Evolutionary conservation across 2,797 vertebrate genomes (phyloP), one percentile per base, ranked within the genome.

Genomic region (Myoxocephalus aenaeus): DNA sequence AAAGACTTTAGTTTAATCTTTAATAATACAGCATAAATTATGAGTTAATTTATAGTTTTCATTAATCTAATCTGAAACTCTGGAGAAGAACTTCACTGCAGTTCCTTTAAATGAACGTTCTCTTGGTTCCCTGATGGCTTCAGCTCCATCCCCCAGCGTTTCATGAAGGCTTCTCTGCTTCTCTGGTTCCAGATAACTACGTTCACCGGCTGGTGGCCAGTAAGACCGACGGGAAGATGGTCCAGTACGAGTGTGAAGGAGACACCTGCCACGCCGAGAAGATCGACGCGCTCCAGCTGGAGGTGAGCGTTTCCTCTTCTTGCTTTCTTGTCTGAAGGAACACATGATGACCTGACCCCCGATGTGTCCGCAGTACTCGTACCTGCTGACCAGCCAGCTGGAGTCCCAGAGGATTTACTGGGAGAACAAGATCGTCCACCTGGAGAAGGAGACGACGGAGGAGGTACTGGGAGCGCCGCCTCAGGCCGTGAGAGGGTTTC

Each of bases 391-490:
- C 0, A 99, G 98, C 86, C 98, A 99, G 81, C 95, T 99, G 94
- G 98, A 99, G 69, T 99, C 98, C 1, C 98, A 99, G 69, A 94
- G 98, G 46, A 97, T 99, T 87, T 99, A 98, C 81, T 99, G 98
- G 98, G 98, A 99, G 92, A 99, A 99, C 86, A 99, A 99, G 94
- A 99, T 99, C 0, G 96, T 97, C 50, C 96, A 97, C 36, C 95
- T 99, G 90, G 98, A 99, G 91, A 99, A 99, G 86, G 98, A 99
- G 84, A 98, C 97, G 0, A 96, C 97, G 1, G 97, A 99, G 82
- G 98, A 99, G 95, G 98, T 98, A 89, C 64, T 0, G 32, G 7
- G 2, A 2, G 10, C 50, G 12, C 40, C 40, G 3, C 13, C 4
- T 14, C 40, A 4, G 36, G 11, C 11, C 20, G 20, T 3, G 15